Evolutionary conservation across 2,888 invertebrate genomes (phyloP), one percentile per base, ranked within the genome.

Genomic region (Sericinus montela): DNA sequence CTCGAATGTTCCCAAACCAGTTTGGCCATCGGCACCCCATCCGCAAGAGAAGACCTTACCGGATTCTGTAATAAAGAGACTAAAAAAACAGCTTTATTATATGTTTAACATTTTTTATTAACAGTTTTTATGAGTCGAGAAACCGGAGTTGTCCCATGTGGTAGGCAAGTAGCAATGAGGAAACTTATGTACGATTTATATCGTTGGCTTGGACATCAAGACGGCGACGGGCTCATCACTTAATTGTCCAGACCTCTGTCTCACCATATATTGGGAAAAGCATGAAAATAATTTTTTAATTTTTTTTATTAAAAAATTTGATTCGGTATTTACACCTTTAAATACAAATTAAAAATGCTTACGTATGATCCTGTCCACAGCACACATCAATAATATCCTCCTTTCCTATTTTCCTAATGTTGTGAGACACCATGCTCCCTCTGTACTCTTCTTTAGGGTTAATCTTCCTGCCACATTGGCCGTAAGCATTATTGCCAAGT

Each of bases 21-120:
- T 97, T 84, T 98, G 98, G 0, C 99, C 99, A 80, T 98, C 98
- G 0, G 97, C 94, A 25, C 98, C 96, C 94, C 97, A 96, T 0
- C 99, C 98, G 78, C 97, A 98, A 0, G 95, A 91, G 69, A 92
- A 97, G 3, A 98, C 94, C 61, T 92, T 90, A 0, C 98, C 98
- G 15, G 90, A 85, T 65, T 93, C 91, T 54, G 95, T 95, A 55
- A 98, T 67, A 60, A 97, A n/a, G n/a, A n/a, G n/a, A n/a, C n/a
- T n/a, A n/a, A n/a, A n/a, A n/a, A n/a, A n/a, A n/a, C n/a, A n/a
- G n/a, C n/a, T n/a, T n/a, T n/a, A n/a, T n/a, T n/a, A n/a, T n/a
- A n/a, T n/a, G n/a, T n/a, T n/a, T n/a, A n/a, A n/a, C n/a, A n/a
- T n/a, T n/a, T n/a, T n/a, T n/a, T n/a, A n/a, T n/a, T n/a, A n/a